Conservation (phyloP, 2,113 vertebrate genomes). For the Empidonax alnorum region DNA sequence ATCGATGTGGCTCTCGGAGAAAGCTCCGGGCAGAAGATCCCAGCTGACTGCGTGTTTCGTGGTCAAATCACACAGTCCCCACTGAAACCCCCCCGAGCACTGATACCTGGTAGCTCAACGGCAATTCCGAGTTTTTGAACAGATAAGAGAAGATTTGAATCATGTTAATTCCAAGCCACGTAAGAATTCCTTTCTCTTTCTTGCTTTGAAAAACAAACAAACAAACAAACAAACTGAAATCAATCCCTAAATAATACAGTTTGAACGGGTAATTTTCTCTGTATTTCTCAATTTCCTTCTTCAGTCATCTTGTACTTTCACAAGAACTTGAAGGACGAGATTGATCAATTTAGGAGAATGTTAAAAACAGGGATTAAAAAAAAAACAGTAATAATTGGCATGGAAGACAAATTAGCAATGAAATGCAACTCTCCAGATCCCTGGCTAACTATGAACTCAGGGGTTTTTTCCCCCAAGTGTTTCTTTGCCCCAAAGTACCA, state of each 20-base stretch:
- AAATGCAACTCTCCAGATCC: neutral
- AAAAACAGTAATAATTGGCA: neutral
- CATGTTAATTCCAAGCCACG: neutral
- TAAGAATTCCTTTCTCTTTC: neutral
- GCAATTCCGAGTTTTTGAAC: neutral
- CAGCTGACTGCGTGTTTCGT: neutral
- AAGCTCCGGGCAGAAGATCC: neutral
- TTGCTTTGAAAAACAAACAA: neutral
- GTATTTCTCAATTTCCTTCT: neutral
- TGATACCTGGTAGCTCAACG: accelerated
- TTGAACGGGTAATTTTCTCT: neutral
- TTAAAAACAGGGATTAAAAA: neutral
- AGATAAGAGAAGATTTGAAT: neutral
- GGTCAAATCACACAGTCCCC: neutral
- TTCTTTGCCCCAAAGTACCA: neutral
- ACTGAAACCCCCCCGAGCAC: neutral
- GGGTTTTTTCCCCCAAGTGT: neutral
- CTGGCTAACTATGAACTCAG: neutral
- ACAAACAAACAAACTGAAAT: neutral
- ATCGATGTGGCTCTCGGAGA: neutral
- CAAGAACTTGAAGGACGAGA: neutral
- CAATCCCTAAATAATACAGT: neutral
- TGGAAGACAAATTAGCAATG: neutral
- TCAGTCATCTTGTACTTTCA: neutral
- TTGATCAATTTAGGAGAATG: neutral